Evolutionary conservation across 2,113 vertebrate species (phyloP).

Genomic region (Australoheros scitulus): DNA sequence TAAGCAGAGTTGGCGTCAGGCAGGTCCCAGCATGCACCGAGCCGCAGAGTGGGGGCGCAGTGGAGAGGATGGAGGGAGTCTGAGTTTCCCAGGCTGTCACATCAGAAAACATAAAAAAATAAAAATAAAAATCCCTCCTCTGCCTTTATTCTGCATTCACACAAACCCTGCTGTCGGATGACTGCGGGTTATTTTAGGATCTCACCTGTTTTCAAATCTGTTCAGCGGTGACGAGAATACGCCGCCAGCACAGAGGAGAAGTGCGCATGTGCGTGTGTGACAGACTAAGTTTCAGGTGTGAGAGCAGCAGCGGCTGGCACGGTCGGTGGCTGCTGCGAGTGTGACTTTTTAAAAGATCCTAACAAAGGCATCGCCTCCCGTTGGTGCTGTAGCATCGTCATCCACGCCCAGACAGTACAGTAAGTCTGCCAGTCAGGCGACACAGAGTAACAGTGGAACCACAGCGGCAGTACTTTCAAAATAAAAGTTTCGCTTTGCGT

Average conservation of each 20-base stretch:
- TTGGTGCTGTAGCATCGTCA: slow-evolving; percentile 44
- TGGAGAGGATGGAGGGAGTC: background rate
- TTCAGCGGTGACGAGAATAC: background rate
- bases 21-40: slow-evolving; percentile 45
- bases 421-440: background rate
- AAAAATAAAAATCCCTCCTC: background rate
- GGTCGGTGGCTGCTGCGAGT: background rate
- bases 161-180: slow-evolving; percentile 11
- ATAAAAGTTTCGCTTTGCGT: slow-evolving; percentile 20
- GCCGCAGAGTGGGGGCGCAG: slow-evolving; percentile 1
- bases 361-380: slow-evolving; percentile 58
- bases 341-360: slow-evolving; percentile 32
- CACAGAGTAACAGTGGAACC: background rate
- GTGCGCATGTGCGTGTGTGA: slow-evolving; percentile 28
- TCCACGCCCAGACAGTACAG: slow-evolving; percentile 72
- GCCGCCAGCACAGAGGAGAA: background rate
- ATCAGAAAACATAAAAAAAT: background rate
- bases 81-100: slow-evolving; percentile 44
- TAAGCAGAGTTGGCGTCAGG: slow-evolving; percentile 13
- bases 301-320: background rate
- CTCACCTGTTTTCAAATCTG: slow-evolving; percentile 39
- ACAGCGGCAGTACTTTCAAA: slow-evolving; percentile 2
- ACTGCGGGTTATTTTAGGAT: slow-evolving; percentile 21
- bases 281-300: background rate
- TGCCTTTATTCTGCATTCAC: slow-evolving; percentile 11